These are phyloP conservation scores for Phrixothrix hirtus DNA, from an alignment of 2,888 invertebrate species.

Conservation along the genomic window DNA sequence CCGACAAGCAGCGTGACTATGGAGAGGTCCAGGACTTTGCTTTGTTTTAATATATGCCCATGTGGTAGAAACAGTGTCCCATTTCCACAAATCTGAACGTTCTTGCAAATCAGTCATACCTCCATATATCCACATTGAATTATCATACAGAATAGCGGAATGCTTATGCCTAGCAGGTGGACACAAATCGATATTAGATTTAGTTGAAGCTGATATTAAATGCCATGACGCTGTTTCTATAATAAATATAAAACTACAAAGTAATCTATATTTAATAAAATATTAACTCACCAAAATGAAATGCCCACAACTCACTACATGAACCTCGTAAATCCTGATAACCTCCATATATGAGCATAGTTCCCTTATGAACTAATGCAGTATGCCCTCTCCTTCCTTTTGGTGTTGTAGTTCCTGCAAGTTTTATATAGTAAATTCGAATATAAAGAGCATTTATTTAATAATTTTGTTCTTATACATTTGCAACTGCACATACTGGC, in stretches of 20 bases:
- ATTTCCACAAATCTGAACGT: conserved; percentile 77
- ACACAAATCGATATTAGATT: conserved; percentile 52
- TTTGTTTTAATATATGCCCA: conserved; percentile 69
- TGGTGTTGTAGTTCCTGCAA: conserved; percentile 61
- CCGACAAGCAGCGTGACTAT: conserved; percentile 78
- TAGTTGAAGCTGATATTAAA: conserved; percentile 55
- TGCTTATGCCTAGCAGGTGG: conserved; percentile 82
- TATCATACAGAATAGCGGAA: conserved; percentile 77
- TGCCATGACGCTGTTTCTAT: conserved; percentile 85
- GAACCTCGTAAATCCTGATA: conserved; percentile 85
- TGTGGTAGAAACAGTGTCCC: conserved; percentile 68
- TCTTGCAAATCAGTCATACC: conserved; percentile 85
- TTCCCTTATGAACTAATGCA: conserved; percentile 75
- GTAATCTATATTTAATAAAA: no score
- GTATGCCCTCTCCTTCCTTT: conserved; percentile 81
- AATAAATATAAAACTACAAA: no score
- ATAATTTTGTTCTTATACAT: background rate
- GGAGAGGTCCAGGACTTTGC: conserved; percentile 70
- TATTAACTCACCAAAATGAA: conserved; percentile 78
- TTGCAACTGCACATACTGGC: no score
- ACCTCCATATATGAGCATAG: conserved; percentile 85
- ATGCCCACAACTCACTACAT: conserved; percentile 84
- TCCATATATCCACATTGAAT: conserved; percentile 84
- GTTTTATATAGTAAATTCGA: no score
- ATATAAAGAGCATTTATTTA: background rate